phyloP scores from a whole-genome alignment of 2,888 invertebrate genomes.

The Criorhina ranunculi region DNA sequence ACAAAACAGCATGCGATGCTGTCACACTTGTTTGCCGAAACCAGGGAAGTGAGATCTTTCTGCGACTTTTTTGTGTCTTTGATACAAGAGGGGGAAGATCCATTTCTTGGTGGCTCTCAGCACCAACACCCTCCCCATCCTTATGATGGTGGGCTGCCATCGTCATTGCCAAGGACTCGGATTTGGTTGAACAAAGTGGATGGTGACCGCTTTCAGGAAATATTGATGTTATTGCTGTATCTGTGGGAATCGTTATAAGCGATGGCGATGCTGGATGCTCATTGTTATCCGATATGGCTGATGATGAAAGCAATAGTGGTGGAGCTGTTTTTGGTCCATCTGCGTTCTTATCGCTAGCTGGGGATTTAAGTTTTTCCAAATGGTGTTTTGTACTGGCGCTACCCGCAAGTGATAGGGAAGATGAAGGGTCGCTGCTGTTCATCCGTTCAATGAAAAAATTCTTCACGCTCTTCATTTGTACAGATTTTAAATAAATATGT shows the following conservation, averaged over 20 bases:
- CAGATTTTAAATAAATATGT: slow-evolving; percentile 41
- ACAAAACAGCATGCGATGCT: slow-evolving; percentile 89
- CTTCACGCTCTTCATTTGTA: slow-evolving; percentile 83
- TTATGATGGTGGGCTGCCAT: slow-evolving; percentile 65
- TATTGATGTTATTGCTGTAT: slow-evolving; percentile 70
- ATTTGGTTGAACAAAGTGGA: slow-evolving; percentile 75
- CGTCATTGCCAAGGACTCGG: slow-evolving; percentile 71
- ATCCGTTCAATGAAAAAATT: slow-evolving; percentile 84
- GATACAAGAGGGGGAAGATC: slow-evolving; percentile 72
- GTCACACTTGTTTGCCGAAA: slow-evolving; percentile 92
- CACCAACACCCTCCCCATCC: slow-evolving; percentile 48
- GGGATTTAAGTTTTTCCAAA: slow-evolving; percentile 69
- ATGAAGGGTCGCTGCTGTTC: slow-evolving; percentile 81
- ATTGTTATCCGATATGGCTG: slow-evolving; percentile 61
- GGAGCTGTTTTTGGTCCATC: slow-evolving; percentile 73
- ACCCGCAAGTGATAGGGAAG: slow-evolving; percentile 50
- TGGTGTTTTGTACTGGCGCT: slow-evolving; percentile 72
- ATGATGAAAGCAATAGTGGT: slow-evolving; percentile 59
- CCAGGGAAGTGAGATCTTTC: slow-evolving; percentile 96
- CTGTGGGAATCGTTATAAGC: slow-evolving; percentile 62
- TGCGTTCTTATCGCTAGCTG: slow-evolving; percentile 42
- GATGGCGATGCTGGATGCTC: slow-evolving; percentile 70
- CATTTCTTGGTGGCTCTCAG: slow-evolving; percentile 49
- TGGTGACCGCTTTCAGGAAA: slow-evolving; percentile 71
- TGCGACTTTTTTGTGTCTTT: slow-evolving; percentile 89